phyloP scores from a whole-genome alignment of 1,140 invertebrate genomes.

The Musca domestica region DNA sequence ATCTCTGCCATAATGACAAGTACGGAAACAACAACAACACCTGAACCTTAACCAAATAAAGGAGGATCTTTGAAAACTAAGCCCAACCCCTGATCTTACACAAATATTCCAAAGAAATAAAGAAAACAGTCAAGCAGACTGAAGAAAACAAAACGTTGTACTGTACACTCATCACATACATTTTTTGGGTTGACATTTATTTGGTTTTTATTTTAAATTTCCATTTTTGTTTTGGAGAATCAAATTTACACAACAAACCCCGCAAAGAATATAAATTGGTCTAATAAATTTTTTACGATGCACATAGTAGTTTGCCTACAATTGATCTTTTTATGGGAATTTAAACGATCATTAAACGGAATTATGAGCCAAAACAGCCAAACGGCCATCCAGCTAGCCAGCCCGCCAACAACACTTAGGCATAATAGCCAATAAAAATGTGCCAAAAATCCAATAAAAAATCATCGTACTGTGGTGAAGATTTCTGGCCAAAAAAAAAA shows the following conservation, averaged over 20 bases:
- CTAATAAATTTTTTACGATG: too few relatives aligned
- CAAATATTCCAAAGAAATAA: too few relatives aligned
- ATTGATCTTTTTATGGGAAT: constrained; percentile 19
- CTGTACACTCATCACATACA: neutral
- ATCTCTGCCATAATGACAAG: neutral
- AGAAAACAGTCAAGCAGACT: neutral
- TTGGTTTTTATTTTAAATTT: neutral
- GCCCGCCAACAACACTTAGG: neutral
- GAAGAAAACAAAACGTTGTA: neutral
- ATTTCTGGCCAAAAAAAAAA: too few relatives aligned
- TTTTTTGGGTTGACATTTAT: neutral
- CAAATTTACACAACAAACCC: neutral
- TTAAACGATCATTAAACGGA: constrained; percentile 15
- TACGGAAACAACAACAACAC: constrained; percentile 1
- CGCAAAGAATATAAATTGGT: neutral
- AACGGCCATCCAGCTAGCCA: neutral
- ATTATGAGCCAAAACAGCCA: constrained; percentile 16
- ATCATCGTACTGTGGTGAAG: too few relatives aligned
- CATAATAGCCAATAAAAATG: too few relatives aligned
- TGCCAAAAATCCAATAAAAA: too few relatives aligned
- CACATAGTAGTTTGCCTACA: constrained; percentile 8
- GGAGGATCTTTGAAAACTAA: neutral
- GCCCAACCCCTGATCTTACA: constrained; percentile 2
- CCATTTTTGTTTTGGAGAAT: too few relatives aligned
- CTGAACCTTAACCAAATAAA: neutral